These are phyloP conservation scores for Channallabes apus DNA, from an alignment of 2,797 vertebrate genomes.

Conservation along the genomic window DNA sequence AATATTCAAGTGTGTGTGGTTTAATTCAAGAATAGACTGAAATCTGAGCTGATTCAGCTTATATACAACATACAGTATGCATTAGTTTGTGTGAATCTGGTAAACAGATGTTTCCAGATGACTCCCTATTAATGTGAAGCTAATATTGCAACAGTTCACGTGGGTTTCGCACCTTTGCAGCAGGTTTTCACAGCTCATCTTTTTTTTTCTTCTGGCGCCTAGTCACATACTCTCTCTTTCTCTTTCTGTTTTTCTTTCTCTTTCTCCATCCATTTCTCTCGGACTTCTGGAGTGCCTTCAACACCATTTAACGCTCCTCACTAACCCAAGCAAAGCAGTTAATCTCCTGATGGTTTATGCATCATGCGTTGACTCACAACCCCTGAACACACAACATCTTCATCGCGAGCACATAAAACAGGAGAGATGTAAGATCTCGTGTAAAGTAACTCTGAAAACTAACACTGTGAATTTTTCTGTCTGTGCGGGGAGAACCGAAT, in stretches of 20 bases:
- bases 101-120: background rate
- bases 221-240: conserved; percentile 23
- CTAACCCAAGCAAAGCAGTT: conserved; percentile 7
- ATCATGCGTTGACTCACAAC: conserved; percentile 16
- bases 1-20: background rate
- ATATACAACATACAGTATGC: background rate
- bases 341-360: background rate
- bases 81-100: background rate
- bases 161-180: conserved; percentile 22
- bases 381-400: conserved; percentile 11
- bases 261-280: background rate
- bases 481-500: background rate
- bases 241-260: conserved; percentile 24
- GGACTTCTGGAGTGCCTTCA: background rate
- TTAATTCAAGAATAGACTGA: background rate
- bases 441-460: background rate
- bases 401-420: background rate
- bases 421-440: background rate
- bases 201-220: background rate
- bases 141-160: background rate
- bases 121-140: background rate
- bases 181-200: conserved; percentile 12
- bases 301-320: conserved; percentile 11
- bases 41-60: background rate
- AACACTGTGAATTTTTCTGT: background rate